These are phyloP conservation scores for Mimumesa dahlbomi DNA, from an alignment of 2,888 invertebrate species.

Conservation along the genomic window DNA sequence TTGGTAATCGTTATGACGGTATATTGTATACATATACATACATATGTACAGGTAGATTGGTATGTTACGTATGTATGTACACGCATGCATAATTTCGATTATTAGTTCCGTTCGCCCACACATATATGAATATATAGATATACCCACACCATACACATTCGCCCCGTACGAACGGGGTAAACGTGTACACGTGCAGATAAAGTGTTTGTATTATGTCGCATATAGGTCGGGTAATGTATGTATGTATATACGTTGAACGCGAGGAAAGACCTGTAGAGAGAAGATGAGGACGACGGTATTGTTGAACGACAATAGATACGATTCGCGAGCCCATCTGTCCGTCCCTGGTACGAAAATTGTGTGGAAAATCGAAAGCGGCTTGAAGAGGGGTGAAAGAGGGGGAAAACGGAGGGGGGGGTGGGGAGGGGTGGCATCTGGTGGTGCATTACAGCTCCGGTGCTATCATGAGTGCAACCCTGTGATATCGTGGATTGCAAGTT, in stretches of 20 bases:
- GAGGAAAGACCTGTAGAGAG: slow-evolving; percentile 14
- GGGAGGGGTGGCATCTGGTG: too few relatives aligned
- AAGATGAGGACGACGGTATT: slow-evolving; percentile 42
- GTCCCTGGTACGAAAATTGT: slow-evolving; percentile 53
- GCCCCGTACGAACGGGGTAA: background rate
- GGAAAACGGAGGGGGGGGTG: too few relatives aligned
- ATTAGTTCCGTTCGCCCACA: slow-evolving; percentile 23
- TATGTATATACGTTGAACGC: background rate
- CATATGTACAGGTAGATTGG: slow-evolving; percentile 16
- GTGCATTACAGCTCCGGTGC: too few relatives aligned
- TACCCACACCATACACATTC: background rate
- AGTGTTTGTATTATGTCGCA: slow-evolving; percentile 20
- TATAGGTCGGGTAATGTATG: slow-evolving; percentile 23
- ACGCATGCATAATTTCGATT: slow-evolving; percentile 22
- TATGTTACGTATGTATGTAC: slow-evolving; percentile 7
- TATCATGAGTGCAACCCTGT: slow-evolving; percentile 33
- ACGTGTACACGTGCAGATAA: slow-evolving; percentile 29
- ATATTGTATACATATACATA: slow-evolving; percentile 8
- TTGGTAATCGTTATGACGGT: too few relatives aligned
- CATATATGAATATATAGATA: slow-evolving; percentile 27
- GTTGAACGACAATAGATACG: slow-evolving; percentile 57
- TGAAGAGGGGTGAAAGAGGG: too few relatives aligned
- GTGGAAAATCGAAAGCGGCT: slow-evolving; percentile 62
- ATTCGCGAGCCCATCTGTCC: slow-evolving; percentile 62
- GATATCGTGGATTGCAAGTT: slow-evolving; percentile 43